A percentile compares a stretch with the other conserved stretches of the same genome.
These are phyloP conservation scores for Plestiodon gilberti DNA, from an alignment of 2,113 vertebrate species.

Conservation along the genomic window DNA sequence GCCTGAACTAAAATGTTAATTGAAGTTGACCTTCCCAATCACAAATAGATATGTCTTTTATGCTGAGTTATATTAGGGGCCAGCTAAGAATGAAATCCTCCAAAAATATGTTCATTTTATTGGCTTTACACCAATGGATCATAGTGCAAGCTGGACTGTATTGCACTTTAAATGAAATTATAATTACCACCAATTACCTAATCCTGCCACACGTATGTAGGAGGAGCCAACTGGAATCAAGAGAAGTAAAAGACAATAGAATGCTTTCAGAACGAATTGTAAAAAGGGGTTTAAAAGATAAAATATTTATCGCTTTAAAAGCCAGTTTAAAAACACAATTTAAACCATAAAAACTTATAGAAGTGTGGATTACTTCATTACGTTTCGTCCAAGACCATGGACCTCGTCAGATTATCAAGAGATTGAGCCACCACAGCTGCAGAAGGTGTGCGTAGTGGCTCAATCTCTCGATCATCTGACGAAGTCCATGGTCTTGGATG, in stretches of 20 bases:
- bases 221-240: slow-evolving; percentile 20
- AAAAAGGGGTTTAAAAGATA: too few relatives aligned
- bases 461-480: too few relatives aligned
- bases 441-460: too few relatives aligned
- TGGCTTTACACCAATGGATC: slow-evolving; percentile 30
- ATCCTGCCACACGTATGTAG: slow-evolving; percentile 22
- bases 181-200: slow-evolving; percentile 57
- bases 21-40: slow-evolving; percentile 39
- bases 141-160: slow-evolving; percentile 59
- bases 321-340: too few relatives aligned
- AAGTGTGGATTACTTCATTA: too few relatives aligned
- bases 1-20: slow-evolving; percentile 41
- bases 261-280: neutral
- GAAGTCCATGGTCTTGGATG: too few relatives aligned
- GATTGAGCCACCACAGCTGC: too few relatives aligned
- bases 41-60: slow-evolving; percentile 52
- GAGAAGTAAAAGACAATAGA: neutral
- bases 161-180: slow-evolving; percentile 67
- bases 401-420: too few relatives aligned
- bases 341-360: too few relatives aligned
- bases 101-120: neutral
- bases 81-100: neutral
- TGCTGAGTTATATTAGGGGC: neutral
- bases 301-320: too few relatives aligned
- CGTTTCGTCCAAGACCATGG: too few relatives aligned